Conservation (phyloP, 1,140 invertebrate species). For the Harlomillsia oculata region DNA sequence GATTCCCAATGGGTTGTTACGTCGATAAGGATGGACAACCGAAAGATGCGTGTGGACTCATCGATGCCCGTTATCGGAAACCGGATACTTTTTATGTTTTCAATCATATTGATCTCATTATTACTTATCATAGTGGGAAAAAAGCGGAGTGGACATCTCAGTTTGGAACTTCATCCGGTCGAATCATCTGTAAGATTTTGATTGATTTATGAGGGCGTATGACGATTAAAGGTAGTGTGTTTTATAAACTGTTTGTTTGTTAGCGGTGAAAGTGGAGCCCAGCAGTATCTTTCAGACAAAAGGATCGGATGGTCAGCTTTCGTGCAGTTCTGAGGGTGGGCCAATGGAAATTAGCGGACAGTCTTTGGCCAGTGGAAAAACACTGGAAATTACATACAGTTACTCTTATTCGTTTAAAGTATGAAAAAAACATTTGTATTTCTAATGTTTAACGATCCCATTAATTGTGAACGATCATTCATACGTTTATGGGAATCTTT, state of each 20-base stretch:
- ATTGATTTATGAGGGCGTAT: neutral
- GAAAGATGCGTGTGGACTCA: conserved; percentile 52
- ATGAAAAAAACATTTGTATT: conserved; percentile 37
- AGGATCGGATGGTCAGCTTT: conserved; percentile 44
- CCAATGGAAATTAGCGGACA: conserved; percentile 59
- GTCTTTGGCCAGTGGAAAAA: conserved; percentile 41
- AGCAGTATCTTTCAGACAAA: conserved; percentile 71
- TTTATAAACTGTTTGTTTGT: conserved; percentile 10
- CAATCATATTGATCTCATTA: conserved; percentile 89
- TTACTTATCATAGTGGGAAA: conserved; percentile 82
- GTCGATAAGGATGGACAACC: conserved; percentile 48
- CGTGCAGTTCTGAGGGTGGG: conserved; percentile 44
- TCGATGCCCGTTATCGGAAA: conserved; percentile 40
- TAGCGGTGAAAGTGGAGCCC: conserved; percentile 63
- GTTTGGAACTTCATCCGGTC: conserved; percentile 66
- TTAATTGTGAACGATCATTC: neutral
- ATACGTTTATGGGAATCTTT: neutral
- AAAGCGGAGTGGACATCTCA: conserved; percentile 72
- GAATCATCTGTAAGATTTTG: conserved; percentile 63
- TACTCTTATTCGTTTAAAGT: conserved; percentile 76
- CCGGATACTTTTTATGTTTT: conserved; percentile 75
- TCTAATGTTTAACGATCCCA: conserved; percentile 1
- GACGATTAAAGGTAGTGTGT: too few relatives aligned
- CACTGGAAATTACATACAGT: conserved; percentile 67
- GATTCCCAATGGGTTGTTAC: conserved; percentile 92